These are phyloP conservation scores for Metalampra italica DNA, from an alignment of 2,888 invertebrate species.

Conservation along the genomic window DNA sequence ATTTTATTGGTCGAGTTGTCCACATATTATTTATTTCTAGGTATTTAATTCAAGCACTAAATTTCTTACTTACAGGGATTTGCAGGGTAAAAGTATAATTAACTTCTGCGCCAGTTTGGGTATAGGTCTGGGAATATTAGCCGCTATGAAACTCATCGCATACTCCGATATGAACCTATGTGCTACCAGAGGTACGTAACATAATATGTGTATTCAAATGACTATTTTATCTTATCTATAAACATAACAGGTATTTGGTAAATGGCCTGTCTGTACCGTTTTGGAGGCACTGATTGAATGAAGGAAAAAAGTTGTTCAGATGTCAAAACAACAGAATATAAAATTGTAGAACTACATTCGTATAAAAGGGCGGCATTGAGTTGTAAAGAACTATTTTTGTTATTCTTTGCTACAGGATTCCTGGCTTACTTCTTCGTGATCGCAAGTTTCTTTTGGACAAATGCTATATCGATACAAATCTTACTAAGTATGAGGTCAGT, in stretches of 20 bases:
- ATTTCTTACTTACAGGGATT: constrained; percentile 44
- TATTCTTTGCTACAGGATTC: constrained; percentile 64
- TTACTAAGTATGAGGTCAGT: constrained; percentile 81
- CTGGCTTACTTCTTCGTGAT: constrained; percentile 77
- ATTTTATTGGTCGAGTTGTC: too few species aligned
- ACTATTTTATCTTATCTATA: neutral
- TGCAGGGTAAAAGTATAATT: constrained; percentile 61
- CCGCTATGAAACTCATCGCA: constrained; percentile 41
- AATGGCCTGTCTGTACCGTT: too few species aligned
- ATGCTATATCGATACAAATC: constrained; percentile 82
- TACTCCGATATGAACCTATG: constrained; percentile 50
- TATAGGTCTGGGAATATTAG: constrained; percentile 42
- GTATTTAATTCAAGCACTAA: too few species aligned
- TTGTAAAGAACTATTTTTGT: neutral
- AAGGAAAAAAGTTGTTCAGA: too few species aligned
- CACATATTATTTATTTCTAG: constrained; percentile 1
- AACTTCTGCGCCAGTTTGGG: constrained; percentile 52
- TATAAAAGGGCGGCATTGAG: too few species aligned
- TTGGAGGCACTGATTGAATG: too few species aligned
- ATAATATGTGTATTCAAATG: neutral
- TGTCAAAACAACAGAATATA: too few species aligned
- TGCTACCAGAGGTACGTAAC: constrained; percentile 49
- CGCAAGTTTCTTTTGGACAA: constrained; percentile 83
- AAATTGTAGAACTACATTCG: too few species aligned
- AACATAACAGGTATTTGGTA: too few species aligned